These are phyloP conservation scores for Paramormyrops hopkinsi DNA, from an alignment of 2,797 vertebrate species.

Conservation along the genomic window DNA sequence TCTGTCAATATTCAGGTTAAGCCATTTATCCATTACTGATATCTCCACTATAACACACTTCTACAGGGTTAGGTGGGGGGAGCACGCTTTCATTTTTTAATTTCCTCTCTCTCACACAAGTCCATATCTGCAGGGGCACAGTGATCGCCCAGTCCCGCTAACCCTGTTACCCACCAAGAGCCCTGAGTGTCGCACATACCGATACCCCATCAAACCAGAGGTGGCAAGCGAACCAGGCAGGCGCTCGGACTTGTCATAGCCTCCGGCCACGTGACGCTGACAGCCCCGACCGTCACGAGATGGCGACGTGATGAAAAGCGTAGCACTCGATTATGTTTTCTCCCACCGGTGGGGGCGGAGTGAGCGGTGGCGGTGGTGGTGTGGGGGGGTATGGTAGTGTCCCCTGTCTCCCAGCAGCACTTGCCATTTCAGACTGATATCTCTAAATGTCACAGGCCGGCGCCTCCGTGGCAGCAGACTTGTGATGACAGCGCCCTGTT, in stretches of 20 bases:
- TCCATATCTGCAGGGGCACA: not conserved
- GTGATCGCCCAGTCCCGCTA: not conserved
- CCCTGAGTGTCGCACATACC: not conserved
- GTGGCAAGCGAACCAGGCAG: not conserved
- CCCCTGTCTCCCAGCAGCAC: not conserved
- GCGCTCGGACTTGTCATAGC: too few relatives aligned
- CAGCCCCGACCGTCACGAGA: not conserved
- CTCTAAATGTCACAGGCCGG: constrained; percentile 19
- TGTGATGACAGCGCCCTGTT: not conserved
- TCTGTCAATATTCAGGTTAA: constrained; percentile 8
- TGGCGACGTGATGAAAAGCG: not conserved
- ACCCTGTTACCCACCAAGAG: not conserved
- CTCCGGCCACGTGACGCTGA: not conserved
- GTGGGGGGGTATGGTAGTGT: too few relatives aligned
- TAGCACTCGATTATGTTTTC: not conserved
- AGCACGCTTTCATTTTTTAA: not conserved
- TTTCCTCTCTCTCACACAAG: not conserved
- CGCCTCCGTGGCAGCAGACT: not conserved
- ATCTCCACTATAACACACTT: not conserved
- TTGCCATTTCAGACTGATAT: constrained; percentile 20
- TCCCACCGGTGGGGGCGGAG: not conserved
- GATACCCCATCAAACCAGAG: not conserved
- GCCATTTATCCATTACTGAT: constrained; percentile 8
- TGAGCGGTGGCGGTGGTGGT: not conserved
- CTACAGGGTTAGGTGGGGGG: not conserved